phyloP scores from a whole-genome alignment of 2,888 invertebrate species.

The Drosophila prolongata region DNA sequence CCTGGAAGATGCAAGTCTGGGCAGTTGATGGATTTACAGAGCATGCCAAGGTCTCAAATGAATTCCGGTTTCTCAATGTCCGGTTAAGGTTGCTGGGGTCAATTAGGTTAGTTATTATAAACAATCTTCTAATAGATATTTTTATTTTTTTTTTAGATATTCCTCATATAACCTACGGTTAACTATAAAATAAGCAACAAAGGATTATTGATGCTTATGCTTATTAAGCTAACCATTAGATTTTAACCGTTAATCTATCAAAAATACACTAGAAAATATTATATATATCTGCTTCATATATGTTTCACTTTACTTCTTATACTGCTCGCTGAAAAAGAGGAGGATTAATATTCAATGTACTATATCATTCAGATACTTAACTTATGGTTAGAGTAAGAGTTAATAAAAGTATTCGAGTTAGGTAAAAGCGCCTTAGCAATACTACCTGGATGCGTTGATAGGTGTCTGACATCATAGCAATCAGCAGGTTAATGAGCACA shows the following conservation, averaged over 20 bases:
- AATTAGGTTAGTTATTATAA: no score
- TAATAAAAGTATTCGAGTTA: slow-evolving; percentile 35
- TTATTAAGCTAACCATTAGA: not conserved
- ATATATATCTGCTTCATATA: no score
- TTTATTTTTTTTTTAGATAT: no score
- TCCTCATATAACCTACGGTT: not conserved
- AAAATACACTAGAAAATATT: not conserved
- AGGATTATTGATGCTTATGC: no score
- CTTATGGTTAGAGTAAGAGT: slow-evolving; percentile 47
- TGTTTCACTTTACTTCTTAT: not conserved
- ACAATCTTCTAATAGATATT: no score
- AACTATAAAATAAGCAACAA: no score
- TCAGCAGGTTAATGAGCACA: slow-evolving; percentile 99
- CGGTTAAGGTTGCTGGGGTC: not conserved
- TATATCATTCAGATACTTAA: slow-evolving; percentile 44
- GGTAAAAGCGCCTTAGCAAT: slow-evolving; percentile 73
- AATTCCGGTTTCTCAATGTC: not conserved
- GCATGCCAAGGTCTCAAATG: slow-evolving; percentile 50
- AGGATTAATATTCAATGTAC: slow-evolving; percentile 41
- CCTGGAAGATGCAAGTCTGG: slow-evolving; percentile 84
- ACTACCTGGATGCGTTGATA: slow-evolving; percentile 99
- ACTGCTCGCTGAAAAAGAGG: slow-evolving; percentile 58
- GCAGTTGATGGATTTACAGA: slow-evolving; percentile 84
- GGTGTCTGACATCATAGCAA: slow-evolving; percentile 99
- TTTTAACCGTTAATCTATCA: not conserved